Conservation (phyloP, 1,140 invertebrate genomes). For the Propsilocerus akamusi region DNA sequence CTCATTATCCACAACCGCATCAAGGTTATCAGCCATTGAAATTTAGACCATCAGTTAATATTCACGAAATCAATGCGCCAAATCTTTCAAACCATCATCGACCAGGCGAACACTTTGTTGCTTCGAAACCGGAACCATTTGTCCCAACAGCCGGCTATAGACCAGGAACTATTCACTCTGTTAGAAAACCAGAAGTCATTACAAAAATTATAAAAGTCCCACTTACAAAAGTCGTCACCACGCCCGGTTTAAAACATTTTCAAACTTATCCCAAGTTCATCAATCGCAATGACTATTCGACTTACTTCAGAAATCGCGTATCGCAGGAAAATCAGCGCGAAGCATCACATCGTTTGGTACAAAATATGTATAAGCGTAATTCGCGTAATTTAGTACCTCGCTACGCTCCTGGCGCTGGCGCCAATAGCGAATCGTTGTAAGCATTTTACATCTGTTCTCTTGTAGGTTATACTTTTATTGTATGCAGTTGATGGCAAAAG, state of each 20-base stretch:
- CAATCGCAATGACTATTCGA: conserved; percentile 13
- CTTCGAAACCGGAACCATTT: too few species aligned
- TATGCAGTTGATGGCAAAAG: too few species aligned
- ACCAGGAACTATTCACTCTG: not conserved
- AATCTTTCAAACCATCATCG: too few species aligned
- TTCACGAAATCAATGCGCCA: too few species aligned
- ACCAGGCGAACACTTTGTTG: too few species aligned
- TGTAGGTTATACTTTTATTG: too few species aligned
- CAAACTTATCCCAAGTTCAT: conserved; percentile 6
- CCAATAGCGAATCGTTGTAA: too few species aligned
- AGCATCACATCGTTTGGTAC: conserved; percentile 17
- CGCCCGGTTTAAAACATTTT: conserved; percentile 23
- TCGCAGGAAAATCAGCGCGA: conserved; percentile 13
- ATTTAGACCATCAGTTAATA: not conserved
- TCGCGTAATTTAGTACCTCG: too few species aligned
- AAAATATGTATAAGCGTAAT: too few species aligned
- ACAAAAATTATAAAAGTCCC: not conserved
- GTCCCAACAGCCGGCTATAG: not conserved
- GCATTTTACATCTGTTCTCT: too few species aligned
- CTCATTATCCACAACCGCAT: not conserved
- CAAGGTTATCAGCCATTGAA: not conserved
- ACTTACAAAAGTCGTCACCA: conserved; percentile 10
- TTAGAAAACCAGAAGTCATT: too few species aligned
- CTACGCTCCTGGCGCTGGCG: too few species aligned
- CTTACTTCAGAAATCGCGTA: conserved; percentile 15